Evolutionary conservation across 2,797 vertebrate species (phyloP), one percentile per base, ranked within the genome.

Genomic region (Phrynocephalus forsythii): DNA sequence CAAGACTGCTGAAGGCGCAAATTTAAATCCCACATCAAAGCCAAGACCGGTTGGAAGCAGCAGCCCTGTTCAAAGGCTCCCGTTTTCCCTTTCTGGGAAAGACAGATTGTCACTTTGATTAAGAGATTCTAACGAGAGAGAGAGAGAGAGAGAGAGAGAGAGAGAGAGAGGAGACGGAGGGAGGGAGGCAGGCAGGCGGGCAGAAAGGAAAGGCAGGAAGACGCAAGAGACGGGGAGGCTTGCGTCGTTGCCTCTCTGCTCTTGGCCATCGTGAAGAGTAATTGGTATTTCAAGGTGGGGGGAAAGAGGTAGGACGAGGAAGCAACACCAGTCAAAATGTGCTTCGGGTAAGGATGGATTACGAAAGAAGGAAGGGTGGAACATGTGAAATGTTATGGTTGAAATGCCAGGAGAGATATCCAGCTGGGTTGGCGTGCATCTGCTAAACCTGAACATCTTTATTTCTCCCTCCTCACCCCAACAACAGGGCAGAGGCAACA

Each of bases 51-150:
- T 90, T 90, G 0, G 0, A 90, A 94, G 90, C 91, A 88, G 85
- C 26, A 30, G 44, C 20, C 0, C 90, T 91, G 90, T 93, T 96
- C 94, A 94, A 95, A 96, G 94, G 91, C 79, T 0, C 86, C 79
- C 48, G 86, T 87, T 95, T 91, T 2, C 92, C 91, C 94, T 76
- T 95, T 95, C 90, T 30, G 1, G 26, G 86, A 94, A 95, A 95
- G 92, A 94, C 94, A 96, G 95, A 95, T 96, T 95, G 96, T 95
- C 96, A 94, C 94, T 96, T 95, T 95, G 95, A 96, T 95, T 94
- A 95, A 92, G 94, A 92, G 93, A 93, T 92, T 95, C 90, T 89
- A 93, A 91, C 86, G 60, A 86, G 90, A 66, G 56, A 79, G 63
- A 33, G 33, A 33, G 33, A 33, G 33, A 33, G 33, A 33, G 33